Base-by-base conservation (phyloP, 1,140 invertebrate species). In the Megalonaias nervosa region DNA sequence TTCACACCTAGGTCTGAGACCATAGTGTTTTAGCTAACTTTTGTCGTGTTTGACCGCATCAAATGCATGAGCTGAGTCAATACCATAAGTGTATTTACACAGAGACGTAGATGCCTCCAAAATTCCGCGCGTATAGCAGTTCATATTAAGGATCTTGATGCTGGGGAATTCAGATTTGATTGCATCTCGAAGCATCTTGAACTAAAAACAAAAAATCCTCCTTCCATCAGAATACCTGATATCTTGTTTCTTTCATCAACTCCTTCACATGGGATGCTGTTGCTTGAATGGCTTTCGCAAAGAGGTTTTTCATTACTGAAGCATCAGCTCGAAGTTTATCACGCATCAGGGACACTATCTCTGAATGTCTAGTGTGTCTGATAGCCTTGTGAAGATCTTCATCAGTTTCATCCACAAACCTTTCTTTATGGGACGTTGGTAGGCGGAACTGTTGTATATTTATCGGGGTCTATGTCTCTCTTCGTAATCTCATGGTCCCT, bases 401-500 rank as follows among this genome's bases (percentile, higher is more conserved):
- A 19, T 21, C 31, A 6, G 73, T 74, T 2, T 38, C 66, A 0
- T 81, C 74, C n/a, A 77, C 67, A 5, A 81, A 76, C 38, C 57
- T 65, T 59, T 84, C 82, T 56, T 61, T 60, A 17, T 82, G 56
- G 15, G 75, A 70, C 19, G 74, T 71, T 0, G 82, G n/a, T n/a
- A n/a, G n/a, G n/a, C n/a, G 80, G 13, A 57, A 67, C 62, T 1
- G 57, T 73, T 26, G 76, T 74, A 38, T 74, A 58, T 67, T 48
- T 75, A 31, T 31, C 2, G 26, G 26, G 26, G 4, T 31, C 4
- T 31, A 31, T 70, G 12, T 58, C 70, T 69, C 70, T 69, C 57
- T 84, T 84, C n/a, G 81, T 84, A 13, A 71, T 68, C 68, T 84
- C 82, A 72, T 82, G 82, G 48, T 81, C 75, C 17, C 80, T 66